Base-by-base conservation (phyloP, 2,113 vertebrate species). In the Anthoscopus minutus region DNA sequence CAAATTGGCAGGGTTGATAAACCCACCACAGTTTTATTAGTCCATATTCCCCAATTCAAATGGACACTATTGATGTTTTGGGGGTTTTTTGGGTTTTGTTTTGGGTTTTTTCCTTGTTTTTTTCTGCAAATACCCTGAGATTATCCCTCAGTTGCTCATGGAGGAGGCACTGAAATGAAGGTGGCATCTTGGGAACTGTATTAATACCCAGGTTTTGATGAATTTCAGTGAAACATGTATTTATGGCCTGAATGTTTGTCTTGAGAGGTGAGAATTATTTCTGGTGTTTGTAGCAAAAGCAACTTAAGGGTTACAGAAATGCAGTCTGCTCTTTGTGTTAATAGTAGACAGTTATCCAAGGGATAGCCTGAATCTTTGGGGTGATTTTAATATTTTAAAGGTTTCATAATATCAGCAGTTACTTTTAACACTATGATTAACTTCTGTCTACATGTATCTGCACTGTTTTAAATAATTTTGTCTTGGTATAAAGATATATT, bases 351-450 rank as follows among this genome's bases (percentile, higher is more conserved):
- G 87, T 85, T 90, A 93, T 66, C 73, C 53, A 94, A 81, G 86
- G 40, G 57, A 61, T 92, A 84, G 38, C 67, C 60, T 61, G 87
- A 72, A 65, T 93, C 47, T 38, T 23, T 86, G 71, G 91, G 82
- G 66, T 80, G 33, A 42, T 84, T 54, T 64, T 94, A 96, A 65
- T 69, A 71, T 96, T 96, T 92, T 90, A 92, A 96, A 90, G 71
- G 4, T 33, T 92, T 95, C 53, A 37, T 35, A 79, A 62, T 48
- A 81, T 65, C 56, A 83, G 67, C 80, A 66, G 71, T 28, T 82
- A 67, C 56, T 70, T 83, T 84, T 65, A 81, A 58, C 24, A 16
- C 30, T 15, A 1, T 73, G 15, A 50, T 84, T 88, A 81, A 89
- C 50, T 90, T 92, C 45, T 91, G n/a, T 72, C 10, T 22, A 57